Evolutionary conservation across 2,797 vertebrate genomes (phyloP).

Genomic region (Macropus fuliginosus): DNA sequence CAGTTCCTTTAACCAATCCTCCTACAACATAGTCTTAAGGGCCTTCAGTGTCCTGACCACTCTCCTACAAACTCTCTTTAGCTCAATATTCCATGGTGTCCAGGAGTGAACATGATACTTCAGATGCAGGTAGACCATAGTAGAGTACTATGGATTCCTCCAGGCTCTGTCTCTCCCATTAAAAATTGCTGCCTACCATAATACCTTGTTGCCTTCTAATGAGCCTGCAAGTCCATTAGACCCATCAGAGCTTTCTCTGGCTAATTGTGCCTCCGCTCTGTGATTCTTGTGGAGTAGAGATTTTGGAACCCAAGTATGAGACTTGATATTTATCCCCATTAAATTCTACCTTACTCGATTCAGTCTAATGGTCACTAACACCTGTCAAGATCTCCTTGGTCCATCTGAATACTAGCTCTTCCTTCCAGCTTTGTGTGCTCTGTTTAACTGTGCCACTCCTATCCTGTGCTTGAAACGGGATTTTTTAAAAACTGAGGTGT

Average conservation of each 20-base stretch:
- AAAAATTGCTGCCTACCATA: background rate
- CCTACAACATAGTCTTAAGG: background rate
- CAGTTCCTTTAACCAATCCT: background rate
- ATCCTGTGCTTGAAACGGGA: background rate
- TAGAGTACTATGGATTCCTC: background rate
- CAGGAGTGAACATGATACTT: background rate
- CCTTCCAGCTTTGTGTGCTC: background rate
- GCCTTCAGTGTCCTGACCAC: background rate
- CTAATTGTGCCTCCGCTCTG: background rate
- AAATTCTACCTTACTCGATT: background rate
- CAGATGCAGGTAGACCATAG: background rate
- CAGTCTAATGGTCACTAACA: background rate
- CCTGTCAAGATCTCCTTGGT: background rate
- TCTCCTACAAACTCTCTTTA: background rate
- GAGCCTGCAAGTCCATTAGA: background rate
- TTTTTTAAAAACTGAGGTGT: background rate
- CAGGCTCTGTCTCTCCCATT: background rate
- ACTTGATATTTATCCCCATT: background rate
- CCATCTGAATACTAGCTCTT: background rate
- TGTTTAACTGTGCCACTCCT: background rate
- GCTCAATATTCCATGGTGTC: background rate
- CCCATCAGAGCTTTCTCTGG: background rate
- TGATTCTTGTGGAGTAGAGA: background rate
- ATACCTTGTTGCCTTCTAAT: background rate
- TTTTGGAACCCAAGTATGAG: background rate